Percentiles rank a stretch among this genome's conserved stretches.
Conservation (phyloP, 2,797 vertebrate species). For the Sebastes nivosus region DNA sequence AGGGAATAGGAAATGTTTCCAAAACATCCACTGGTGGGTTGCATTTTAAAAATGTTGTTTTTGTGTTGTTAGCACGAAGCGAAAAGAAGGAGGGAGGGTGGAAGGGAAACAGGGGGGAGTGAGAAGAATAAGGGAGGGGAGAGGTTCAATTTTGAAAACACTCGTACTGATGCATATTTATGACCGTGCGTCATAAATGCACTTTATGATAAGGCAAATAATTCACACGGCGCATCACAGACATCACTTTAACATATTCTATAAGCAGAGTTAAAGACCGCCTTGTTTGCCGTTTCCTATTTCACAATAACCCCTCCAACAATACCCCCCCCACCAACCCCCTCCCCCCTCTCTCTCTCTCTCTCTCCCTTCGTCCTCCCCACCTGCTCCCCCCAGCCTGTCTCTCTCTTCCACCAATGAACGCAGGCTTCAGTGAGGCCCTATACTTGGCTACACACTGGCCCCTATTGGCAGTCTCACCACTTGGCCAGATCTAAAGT, state of each 20-base stretch:
- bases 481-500: slow-evolving; percentile 65
- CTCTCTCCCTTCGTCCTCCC: slow-evolving; percentile 17
- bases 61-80: slow-evolving; percentile 65
- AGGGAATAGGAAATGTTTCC: slow-evolving; percentile 68
- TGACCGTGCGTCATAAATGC: slow-evolving; percentile 75
- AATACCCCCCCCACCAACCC: slow-evolving; percentile 44
- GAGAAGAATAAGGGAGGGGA: slow-evolving; percentile 31
- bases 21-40: slow-evolving; percentile 72
- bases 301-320: slow-evolving; percentile 80
- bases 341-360: neutral
- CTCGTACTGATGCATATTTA: slow-evolving; percentile 81
- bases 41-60: slow-evolving; percentile 75
- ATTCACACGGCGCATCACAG: slow-evolving; percentile 74
- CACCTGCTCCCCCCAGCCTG: slow-evolving; percentile 41
- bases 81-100: slow-evolving; percentile 23
- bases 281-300: slow-evolving; percentile 83
- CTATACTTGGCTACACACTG: slow-evolving; percentile 86
- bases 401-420: slow-evolving; percentile 67
- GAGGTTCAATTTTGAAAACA: slow-evolving; percentile 76
- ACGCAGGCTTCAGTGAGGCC: slow-evolving; percentile 35
- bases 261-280: slow-evolving; percentile 81
- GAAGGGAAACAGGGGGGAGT: slow-evolving; percentile 12
- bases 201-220: slow-evolving; percentile 83
- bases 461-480: slow-evolving; percentile 81
- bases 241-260: slow-evolving; percentile 82